A percentile compares a stretch with the other conserved stretches of the same genome.
phyloP scores from a whole-genome alignment of 1,140 invertebrate genomes.

The Metaphire vulgaris region DNA sequence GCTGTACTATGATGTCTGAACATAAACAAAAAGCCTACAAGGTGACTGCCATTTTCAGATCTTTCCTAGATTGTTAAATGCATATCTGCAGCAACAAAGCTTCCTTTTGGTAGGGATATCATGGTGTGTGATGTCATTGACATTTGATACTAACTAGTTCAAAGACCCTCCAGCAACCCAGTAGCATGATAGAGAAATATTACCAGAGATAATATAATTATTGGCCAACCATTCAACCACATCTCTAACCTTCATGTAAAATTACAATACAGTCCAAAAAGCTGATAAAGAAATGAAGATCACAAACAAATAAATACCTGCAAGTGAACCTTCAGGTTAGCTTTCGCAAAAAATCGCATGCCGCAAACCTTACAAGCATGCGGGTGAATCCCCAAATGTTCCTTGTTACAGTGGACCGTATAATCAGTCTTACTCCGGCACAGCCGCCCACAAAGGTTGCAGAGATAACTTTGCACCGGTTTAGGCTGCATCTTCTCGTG shows the following conservation, averaged over 20 bases:
- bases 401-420: constrained; percentile 41
- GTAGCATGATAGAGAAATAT: background rate
- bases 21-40: background rate
- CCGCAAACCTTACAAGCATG: constrained; percentile 45
- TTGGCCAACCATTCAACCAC: background rate
- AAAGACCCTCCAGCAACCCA: background rate
- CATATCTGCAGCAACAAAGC: background rate
- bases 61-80: background rate
- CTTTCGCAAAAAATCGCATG: constrained; percentile 41
- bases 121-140: too few species aligned
- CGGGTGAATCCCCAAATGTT: constrained; percentile 41
- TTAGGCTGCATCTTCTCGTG: constrained; percentile 41
- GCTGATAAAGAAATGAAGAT: background rate
- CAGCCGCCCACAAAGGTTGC: constrained; percentile 45
- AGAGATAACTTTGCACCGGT: constrained; percentile 30
- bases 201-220: background rate
- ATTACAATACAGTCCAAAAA: background rate
- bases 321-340: constrained; percentile 39
- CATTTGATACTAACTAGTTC: too few species aligned
- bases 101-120: background rate
- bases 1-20: background rate
- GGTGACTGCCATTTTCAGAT: too few species aligned
- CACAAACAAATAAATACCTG: background rate
- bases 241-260: background rate
- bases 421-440: constrained; percentile 45